Evolutionary conservation across 2,888 invertebrate species (phyloP).

Genomic region (Periphyllus acericola): DNA sequence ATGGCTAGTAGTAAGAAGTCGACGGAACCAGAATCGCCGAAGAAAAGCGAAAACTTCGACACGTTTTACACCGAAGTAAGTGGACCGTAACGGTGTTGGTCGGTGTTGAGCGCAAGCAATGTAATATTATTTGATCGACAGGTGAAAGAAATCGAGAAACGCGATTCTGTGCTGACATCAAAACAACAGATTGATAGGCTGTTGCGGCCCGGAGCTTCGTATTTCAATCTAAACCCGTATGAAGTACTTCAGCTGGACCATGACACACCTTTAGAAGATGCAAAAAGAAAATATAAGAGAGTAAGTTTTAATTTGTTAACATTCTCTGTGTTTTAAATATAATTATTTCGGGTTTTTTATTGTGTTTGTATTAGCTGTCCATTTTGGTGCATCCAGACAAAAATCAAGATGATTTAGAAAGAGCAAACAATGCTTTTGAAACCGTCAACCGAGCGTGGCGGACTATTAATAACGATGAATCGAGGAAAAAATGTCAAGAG

Average conservation of each 20-base stretch:
- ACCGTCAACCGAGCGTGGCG: conserved; percentile 96
- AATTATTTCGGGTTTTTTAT: not conserved
- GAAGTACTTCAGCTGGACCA: conserved; percentile 93
- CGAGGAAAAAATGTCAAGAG: conserved; percentile 91
- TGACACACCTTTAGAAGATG: conserved; percentile 86
- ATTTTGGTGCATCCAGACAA: conserved; percentile 99
- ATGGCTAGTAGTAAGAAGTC: conserved; percentile 45
- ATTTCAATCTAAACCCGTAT: conserved; percentile 97
- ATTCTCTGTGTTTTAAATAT: not conserved
- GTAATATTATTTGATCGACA: conserved; percentile 67
- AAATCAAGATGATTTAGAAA: conserved; percentile 94
- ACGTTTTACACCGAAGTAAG: conserved; percentile 55
- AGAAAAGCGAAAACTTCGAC: conserved; percentile 41
- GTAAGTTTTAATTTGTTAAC: conserved; percentile 67
- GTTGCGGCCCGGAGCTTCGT: conserved; percentile 95
- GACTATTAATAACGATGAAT: conserved; percentile 93
- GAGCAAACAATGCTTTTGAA: conserved; percentile 93
- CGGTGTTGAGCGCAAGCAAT: not conserved
- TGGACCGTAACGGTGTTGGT: not conserved
- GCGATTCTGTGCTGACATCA: conserved; percentile 95
- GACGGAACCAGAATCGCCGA: conserved; percentile 14
- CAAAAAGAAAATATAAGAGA: conserved; percentile 95
- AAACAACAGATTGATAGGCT: conserved; percentile 97
- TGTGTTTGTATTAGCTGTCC: conserved; percentile 75
- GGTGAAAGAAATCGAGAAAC: conserved; percentile 98